A percentile compares a stretch with the other conserved stretches of the same genome.
Evolutionary conservation across 1,140 invertebrate species (phyloP).

Genomic region (Lepidurus arcticus): DNA sequence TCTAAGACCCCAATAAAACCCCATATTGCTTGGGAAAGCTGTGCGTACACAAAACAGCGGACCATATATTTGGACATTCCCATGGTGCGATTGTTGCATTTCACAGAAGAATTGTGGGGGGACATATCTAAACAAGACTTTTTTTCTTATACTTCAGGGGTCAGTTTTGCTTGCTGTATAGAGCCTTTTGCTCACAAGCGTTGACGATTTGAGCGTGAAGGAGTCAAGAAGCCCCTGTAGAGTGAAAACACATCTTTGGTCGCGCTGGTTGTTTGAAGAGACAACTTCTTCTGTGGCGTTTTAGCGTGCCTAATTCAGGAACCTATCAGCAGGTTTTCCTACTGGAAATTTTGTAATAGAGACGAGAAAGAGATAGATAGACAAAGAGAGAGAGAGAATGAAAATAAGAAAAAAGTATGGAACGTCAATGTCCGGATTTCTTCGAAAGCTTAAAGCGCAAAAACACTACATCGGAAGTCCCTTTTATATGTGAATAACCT

Average conservation of each 20-base stretch:
- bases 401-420: neutral
- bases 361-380: neutral
- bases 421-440: neutral
- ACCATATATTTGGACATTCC: slow-evolving; percentile 19
- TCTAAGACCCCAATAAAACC: slow-evolving; percentile 11
- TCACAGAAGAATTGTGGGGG: slow-evolving; percentile 1
- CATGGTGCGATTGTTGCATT: slow-evolving; percentile 15
- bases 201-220: slow-evolving; percentile 8
- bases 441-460: neutral
- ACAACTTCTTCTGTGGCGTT: neutral
- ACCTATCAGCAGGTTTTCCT: neutral
- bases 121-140: slow-evolving; percentile 10
- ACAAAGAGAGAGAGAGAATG: neutral
- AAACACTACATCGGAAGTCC: neutral
- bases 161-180: neutral
- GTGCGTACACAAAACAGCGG: neutral
- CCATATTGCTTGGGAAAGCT: slow-evolving; percentile 21
- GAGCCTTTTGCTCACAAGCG: slow-evolving; percentile 1
- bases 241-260: slow-evolving; percentile 15
- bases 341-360: neutral
- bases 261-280: slow-evolving; percentile 10
- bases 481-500: slow-evolving; percentile 20
- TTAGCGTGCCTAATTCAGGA: neutral
- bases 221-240: neutral
- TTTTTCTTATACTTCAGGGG: neutral